A percentile compares a stretch with the other conserved stretches of the same genome.
These are phyloP conservation scores for Spodoptera littoralis DNA, from an alignment of 2,888 invertebrate genomes.

Conservation along the genomic window DNA sequence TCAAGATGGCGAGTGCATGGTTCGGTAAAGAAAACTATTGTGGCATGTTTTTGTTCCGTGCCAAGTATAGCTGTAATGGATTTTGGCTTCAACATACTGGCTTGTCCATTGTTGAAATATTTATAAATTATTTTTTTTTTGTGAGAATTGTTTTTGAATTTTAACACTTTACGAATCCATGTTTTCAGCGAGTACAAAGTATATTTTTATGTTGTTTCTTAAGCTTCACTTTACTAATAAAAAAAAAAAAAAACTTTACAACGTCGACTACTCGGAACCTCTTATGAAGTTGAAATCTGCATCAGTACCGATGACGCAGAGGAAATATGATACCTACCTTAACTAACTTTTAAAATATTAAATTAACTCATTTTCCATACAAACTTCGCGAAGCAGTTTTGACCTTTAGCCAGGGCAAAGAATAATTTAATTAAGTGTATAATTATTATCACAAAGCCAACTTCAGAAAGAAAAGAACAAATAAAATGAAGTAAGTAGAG, in stretches of 20 bases:
- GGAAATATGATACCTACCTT: too few species aligned
- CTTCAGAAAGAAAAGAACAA: slow-evolving; percentile 5
- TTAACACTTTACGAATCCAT: not conserved
- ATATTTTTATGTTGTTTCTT: too few species aligned
- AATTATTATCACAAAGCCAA: slow-evolving; percentile 8
- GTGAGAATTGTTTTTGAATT: not conserved
- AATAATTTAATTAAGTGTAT: slow-evolving; percentile 21
- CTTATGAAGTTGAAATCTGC: too few species aligned
- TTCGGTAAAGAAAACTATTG: slow-evolving; percentile 12
- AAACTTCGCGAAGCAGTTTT: not conserved
- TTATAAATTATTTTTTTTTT: not conserved
- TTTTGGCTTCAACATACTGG: slow-evolving; percentile 24
- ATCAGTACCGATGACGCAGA: too few species aligned
- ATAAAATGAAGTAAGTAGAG: slow-evolving; percentile 15
- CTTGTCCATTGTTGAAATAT: not conserved
- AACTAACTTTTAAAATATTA: too few species aligned
- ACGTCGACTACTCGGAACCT: too few species aligned
- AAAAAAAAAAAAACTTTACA: too few species aligned
- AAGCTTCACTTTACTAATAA: too few species aligned
- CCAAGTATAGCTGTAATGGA: slow-evolving; percentile 30
- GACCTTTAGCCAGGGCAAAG: not conserved
- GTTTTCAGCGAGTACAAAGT: too few species aligned
- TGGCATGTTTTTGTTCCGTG: slow-evolving; percentile 11
- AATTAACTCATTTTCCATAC: not conserved
- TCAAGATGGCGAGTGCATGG: slow-evolving; percentile 12